phyloP scores from a whole-genome alignment of 2,888 invertebrate genomes.

The Luperina nickerlii region DNA sequence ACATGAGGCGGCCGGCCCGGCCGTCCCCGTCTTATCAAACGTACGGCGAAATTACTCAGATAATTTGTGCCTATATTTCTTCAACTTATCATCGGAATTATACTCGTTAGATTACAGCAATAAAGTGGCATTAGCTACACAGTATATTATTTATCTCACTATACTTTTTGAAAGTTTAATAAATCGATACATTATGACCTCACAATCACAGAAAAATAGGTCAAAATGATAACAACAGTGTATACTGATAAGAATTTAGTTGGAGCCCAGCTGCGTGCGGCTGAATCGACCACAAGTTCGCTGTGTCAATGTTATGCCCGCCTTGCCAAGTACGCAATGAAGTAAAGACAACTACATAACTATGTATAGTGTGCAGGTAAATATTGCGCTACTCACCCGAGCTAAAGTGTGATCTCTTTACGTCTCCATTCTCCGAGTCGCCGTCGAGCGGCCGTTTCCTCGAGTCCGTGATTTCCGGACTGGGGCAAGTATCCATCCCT shows the following conservation, averaged over 20 bases:
- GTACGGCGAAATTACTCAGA: slow-evolving; percentile 69
- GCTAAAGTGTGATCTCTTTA: slow-evolving; percentile 97
- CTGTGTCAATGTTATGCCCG: slow-evolving; percentile 87
- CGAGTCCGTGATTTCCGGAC: slow-evolving; percentile 97
- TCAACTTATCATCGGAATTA: slow-evolving; percentile 71
- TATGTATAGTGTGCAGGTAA: slow-evolving; percentile 72
- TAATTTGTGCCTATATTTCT: slow-evolving; percentile 67
- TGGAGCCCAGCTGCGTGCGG: slow-evolving; percentile 79
- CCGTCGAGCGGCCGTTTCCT: slow-evolving; percentile 97
- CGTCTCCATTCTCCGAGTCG: slow-evolving; percentile 96
- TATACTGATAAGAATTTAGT: slow-evolving; percentile 88
- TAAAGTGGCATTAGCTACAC: slow-evolving; percentile 66
- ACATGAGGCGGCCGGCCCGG: slow-evolving; percentile 59
- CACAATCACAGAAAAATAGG: slow-evolving; percentile 84
- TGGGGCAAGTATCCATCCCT: slow-evolving; percentile 98
- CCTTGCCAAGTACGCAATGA: slow-evolving; percentile 85
- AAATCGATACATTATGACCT: slow-evolving; percentile 78
- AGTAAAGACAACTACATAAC: slow-evolving; percentile 72
- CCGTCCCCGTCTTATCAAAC: slow-evolving; percentile 73
- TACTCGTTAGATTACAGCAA: slow-evolving; percentile 64
- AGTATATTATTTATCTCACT: slow-evolving; percentile 64
- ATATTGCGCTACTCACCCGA: slow-evolving; percentile 92
- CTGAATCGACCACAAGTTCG: slow-evolving; percentile 79
- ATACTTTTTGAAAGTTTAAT: slow-evolving; percentile 59
- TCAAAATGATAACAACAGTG: slow-evolving; percentile 85